These are phyloP conservation scores for Chloroceryle amazona DNA, from an alignment of 2,797 vertebrate genomes.

Conservation along the genomic window DNA sequence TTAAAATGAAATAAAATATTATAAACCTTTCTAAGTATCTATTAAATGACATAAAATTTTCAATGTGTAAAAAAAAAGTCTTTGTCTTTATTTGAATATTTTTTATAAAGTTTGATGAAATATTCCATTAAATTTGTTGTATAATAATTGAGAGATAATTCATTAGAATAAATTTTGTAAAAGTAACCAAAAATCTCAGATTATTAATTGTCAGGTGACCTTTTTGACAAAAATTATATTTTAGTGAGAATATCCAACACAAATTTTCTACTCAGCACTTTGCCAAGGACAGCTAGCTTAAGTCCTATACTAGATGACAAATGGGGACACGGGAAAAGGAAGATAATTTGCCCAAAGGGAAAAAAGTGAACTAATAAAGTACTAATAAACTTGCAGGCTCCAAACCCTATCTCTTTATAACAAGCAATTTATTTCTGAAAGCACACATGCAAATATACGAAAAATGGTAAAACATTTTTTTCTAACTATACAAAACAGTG, in stretches of 20 bases:
- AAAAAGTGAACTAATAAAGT: neutral
- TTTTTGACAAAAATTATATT: neutral
- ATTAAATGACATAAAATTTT: neutral
- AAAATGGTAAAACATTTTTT: neutral
- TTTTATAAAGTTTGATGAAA: neutral
- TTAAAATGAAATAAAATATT: neutral
- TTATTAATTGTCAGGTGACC: neutral
- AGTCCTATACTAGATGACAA: neutral
- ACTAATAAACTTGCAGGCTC: neutral
- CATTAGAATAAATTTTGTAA: neutral
- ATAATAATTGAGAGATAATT: neutral
- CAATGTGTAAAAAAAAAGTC: neutral
- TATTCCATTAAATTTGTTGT: neutral
- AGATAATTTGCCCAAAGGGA: neutral
- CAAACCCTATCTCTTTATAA: neutral
- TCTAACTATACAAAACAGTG: neutral
- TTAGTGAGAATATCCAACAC: neutral
- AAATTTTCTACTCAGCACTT: neutral
- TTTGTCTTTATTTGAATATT: neutral
- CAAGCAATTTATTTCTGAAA: neutral
- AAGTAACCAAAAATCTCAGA: neutral
- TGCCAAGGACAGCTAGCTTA: neutral
- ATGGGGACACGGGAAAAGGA: neutral
- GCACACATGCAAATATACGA: neutral
- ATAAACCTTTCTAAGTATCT: neutral